Evolutionary conservation across 2,113 vertebrate genomes (phyloP).

Genomic region (Ceyx cyanopectus): DNA sequence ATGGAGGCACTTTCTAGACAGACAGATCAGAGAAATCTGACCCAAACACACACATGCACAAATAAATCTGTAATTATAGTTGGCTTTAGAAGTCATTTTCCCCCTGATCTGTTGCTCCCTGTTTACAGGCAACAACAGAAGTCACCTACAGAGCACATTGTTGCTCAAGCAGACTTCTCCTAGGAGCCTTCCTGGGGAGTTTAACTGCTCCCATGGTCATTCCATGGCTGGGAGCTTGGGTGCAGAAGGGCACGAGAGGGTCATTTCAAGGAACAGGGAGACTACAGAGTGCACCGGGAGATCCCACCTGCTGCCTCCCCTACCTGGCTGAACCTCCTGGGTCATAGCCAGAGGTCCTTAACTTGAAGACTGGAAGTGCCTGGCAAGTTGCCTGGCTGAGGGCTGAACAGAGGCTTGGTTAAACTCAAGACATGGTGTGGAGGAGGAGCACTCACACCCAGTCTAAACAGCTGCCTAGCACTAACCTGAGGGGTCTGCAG

Average conservation of each 20-base stretch:
- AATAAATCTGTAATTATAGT: neutral
- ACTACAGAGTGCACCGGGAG: neutral
- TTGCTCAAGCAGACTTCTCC: neutral
- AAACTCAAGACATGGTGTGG: neutral
- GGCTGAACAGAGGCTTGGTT: neutral
- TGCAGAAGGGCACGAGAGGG: neutral
- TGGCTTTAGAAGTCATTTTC: neutral
- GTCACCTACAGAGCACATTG: neutral
- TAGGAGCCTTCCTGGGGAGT: neutral
- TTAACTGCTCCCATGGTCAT: neutral
- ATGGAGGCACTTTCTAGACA: neutral
- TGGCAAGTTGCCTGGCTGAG: neutral
- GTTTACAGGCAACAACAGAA: neutral
- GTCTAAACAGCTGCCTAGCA: neutral
- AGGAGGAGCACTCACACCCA: neutral
- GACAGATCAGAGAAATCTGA: neutral
- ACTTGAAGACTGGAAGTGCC: neutral
- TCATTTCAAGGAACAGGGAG: neutral
- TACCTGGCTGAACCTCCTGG: neutral
- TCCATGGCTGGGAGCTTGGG: neutral
- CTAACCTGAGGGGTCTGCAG: neutral
- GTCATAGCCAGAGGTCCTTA: neutral
- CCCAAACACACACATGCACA: neutral
- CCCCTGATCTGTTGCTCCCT: neutral
- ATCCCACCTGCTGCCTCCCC: neutral